Percentiles rank a stretch among this genome's conserved stretches.
These are phyloP conservation scores for Tragelaphus buxtoni DNA, from an alignment of 2,113 vertebrate genomes.

Conservation along the genomic window DNA sequence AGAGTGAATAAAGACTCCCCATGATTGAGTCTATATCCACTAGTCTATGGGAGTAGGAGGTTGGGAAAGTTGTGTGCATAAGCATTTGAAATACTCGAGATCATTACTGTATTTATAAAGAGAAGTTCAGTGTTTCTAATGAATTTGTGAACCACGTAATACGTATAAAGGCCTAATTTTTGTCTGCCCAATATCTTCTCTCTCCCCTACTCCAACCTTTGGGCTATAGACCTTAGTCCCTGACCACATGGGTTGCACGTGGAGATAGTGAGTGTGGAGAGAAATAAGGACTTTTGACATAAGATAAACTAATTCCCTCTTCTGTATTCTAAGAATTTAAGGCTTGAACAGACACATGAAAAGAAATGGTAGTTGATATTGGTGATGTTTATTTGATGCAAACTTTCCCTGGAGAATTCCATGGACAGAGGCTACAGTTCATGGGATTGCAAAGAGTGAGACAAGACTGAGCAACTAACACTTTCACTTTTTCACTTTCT, in stretches of 20 bases:
- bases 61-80: neutral
- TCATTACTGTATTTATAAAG: neutral
- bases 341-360: neutral
- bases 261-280: neutral
- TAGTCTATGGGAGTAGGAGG: neutral
- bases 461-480: neutral
- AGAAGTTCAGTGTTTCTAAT: neutral
- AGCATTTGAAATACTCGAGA: neutral
- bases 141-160: neutral
- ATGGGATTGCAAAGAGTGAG: neutral
- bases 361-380: neutral
- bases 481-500: neutral
- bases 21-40: neutral
- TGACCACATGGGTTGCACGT: neutral
- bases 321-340: neutral
- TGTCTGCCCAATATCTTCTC: neutral
- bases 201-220: fast-evolving
- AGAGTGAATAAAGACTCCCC: neutral
- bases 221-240: neutral
- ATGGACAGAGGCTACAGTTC: neutral
- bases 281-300: neutral
- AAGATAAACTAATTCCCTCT: neutral
- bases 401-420: neutral
- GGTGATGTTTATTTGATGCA: neutral
- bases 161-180: neutral